Evolutionary conservation across 2,113 vertebrate species (phyloP).

Genomic region (Oplegnathus fasciatus): DNA sequence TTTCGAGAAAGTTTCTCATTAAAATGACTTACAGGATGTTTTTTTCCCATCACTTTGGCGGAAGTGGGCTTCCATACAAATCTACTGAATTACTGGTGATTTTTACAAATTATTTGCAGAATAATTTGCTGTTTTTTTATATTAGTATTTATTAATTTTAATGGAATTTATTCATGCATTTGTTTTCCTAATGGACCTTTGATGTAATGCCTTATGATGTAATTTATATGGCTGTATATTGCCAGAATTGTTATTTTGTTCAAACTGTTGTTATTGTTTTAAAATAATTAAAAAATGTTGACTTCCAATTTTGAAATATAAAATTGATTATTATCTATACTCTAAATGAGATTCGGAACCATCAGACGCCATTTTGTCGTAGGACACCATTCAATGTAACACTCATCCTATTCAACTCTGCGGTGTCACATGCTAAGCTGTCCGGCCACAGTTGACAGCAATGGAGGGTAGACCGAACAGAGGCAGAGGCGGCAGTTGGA

Average conservation of each 20-base stretch:
- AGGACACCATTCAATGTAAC: constrained; percentile 64
- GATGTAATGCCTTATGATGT: background rate
- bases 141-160: background rate
- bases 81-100: background rate
- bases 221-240: background rate
- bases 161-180: background rate
- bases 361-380: background rate
- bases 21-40: too few species aligned
- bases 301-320: background rate
- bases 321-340: background rate
- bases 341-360: constrained; percentile 46
- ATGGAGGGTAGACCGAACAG: constrained; percentile 78
- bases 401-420: background rate
- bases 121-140: background rate
- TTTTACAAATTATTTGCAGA: background rate
- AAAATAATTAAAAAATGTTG: background rate
- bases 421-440: constrained; percentile 48
- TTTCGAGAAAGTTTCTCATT: too few species aligned
- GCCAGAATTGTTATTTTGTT: background rate
- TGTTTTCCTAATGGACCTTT: background rate
- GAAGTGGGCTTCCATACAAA: too few species aligned
- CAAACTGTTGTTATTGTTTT: background rate
- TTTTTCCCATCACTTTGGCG: too few species aligned
- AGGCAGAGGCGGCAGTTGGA: constrained; percentile 76
- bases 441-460: constrained; percentile 11